phyloP scores from a whole-genome alignment of 2,797 vertebrate genomes.

The Malacoctenus gilli region DNA sequence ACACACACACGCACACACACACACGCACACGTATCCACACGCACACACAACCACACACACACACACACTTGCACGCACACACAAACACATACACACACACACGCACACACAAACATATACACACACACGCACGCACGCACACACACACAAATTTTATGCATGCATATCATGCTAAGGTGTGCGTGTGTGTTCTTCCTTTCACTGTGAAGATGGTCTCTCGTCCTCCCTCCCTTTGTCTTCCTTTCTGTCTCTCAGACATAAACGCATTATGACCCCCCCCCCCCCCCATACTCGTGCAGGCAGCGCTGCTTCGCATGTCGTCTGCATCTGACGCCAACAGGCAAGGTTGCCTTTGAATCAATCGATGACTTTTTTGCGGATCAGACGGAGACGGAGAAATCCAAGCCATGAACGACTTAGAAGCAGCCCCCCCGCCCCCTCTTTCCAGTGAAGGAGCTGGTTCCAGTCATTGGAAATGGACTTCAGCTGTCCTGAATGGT shows the following conservation, averaged over 20 bases:
- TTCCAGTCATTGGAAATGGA: constrained; percentile 32
- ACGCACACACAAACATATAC: constrained; percentile 41
- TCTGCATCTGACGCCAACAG: constrained; percentile 25
- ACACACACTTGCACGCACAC: constrained; percentile 9
- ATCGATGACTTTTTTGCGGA: constrained; percentile 43
- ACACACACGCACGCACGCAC: constrained; percentile 8
- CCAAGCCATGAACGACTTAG: constrained; percentile 34
- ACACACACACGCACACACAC: constrained; percentile 8
- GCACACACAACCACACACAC: constrained; percentile 8
- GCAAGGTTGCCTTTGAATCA: constrained; percentile 67
- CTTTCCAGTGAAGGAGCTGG: constrained; percentile 22
- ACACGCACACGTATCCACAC: constrained; percentile 4
- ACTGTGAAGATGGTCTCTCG: constrained; percentile 8
- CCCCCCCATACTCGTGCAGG: constrained; percentile 5
- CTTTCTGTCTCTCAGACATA: constrained; percentile 2
- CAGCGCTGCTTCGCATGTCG: constrained; percentile 26
- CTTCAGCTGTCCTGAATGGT: constrained; percentile 18
- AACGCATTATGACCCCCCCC: constrained; percentile 14
- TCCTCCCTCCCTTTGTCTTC: not conserved
- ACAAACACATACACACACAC: constrained; percentile 10
- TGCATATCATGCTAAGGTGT: constrained; percentile 17
- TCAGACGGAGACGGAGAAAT: constrained; percentile 37
- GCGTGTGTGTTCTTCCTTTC: not conserved
- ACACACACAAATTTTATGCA: constrained; percentile 20
- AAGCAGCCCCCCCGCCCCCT: constrained; percentile 23